phyloP scores from a whole-genome alignment of 2,113 vertebrate genomes.

The Daphoenositta chrysoptera region DNA sequence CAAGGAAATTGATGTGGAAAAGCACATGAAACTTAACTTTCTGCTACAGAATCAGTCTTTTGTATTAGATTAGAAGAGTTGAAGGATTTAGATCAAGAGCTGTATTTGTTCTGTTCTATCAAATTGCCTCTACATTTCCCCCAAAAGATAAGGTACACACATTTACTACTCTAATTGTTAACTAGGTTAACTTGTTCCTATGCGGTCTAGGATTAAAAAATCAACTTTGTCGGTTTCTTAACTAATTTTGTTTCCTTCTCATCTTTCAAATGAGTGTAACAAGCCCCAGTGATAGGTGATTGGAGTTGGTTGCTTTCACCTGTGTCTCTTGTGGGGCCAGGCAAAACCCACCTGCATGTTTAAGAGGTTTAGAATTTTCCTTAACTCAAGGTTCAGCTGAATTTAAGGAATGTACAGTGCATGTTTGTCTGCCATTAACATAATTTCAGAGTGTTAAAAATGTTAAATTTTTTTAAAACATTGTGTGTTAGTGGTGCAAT shows the following conservation, averaged over 20 bases:
- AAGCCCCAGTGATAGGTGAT: not conserved
- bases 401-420: not conserved
- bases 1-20: not conserved
- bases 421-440: fast-evolving
- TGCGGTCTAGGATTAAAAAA: not conserved
- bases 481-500: not conserved
- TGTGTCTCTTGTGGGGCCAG: not conserved
- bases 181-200: not conserved
- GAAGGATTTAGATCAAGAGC: not conserved
- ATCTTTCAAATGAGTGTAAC: not conserved
- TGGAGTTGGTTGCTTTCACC: not conserved
- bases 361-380: not conserved
- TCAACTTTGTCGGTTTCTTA: not conserved
- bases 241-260: not conserved
- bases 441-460: not conserved
- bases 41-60: not conserved
- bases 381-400: not conserved
- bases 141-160: not conserved
- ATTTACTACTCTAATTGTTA: not conserved
- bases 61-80: not conserved
- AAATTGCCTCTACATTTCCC: not conserved
- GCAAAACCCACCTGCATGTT: not conserved
- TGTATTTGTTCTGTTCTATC: not conserved
- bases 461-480: not conserved
- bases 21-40: not conserved